Evolutionary conservation across 1,140 invertebrate genomes (phyloP), one percentile per base, ranked within the genome.

Genomic region (Ceratitis capitata): DNA sequence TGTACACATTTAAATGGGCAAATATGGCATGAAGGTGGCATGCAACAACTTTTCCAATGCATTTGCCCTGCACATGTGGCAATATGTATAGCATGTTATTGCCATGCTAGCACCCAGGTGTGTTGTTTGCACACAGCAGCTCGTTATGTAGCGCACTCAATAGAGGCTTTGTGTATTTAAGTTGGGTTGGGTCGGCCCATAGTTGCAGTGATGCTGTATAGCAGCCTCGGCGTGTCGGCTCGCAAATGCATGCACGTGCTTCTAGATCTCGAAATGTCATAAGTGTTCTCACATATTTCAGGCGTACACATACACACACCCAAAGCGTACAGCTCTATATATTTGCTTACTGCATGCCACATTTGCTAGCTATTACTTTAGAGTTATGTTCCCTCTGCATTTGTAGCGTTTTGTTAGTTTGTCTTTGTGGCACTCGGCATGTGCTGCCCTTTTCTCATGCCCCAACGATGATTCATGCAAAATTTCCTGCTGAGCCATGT

Each of bases 311-410:
- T 32, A 69, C 32, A 69, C 61, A 32, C 0, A 19, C 61, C 35
- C 32, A 19, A 0, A n/a, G 12, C 61, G 0, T 32, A 39, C 3
- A 39, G n/a, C 4, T 53, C 9, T 53, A 5, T 19, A 53, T 23
- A n/a, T 56, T n/a, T 56, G n/a, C 16, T 19, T 14, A 69, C 61
- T 69, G 39, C 61, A 29, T 69, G 61, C 61, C 61, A 69, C 61
- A 69, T 69, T 69, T 69, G n/a, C 39, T 32, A 69, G 61, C n/a
- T n/a, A n/a, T 69, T 69, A 69, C 61, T 69, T 69, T 69, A 69
- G 39, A 69, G 39, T n/a, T n/a, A 69, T 69, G 32, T 39, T 39
- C 61, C 29, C 61, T n/a, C 14, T 69, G 61, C 61, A 69, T 69
- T 69, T 69, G 61, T 35, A 19, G 61, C 61, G 61, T 69, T 12